Evolutionary conservation across 2,888 invertebrate genomes (phyloP).

Genomic region (Rapana venosa): DNA sequence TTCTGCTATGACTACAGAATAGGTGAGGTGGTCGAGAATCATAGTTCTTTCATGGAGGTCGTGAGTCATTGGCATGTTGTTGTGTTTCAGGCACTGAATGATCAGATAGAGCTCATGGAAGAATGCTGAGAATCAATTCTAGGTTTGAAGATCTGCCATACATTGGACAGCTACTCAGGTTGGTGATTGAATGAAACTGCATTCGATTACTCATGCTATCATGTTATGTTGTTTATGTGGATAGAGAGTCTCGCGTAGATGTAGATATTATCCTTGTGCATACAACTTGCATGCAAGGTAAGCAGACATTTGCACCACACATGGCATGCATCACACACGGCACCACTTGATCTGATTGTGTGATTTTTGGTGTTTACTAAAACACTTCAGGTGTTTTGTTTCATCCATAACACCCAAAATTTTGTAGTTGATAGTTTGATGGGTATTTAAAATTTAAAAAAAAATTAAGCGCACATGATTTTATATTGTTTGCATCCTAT

Average conservation of each 20-base stretch:
- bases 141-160: slow-evolving; percentile 74
- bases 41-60: no score
- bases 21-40: no score
- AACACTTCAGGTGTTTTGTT: no score
- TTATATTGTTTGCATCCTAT: no score
- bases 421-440: no score
- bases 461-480: no score
- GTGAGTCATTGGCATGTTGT: neutral
- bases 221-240: no score
- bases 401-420: no score
- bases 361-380: no score
- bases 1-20: no score
- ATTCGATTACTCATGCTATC: neutral
- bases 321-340: neutral
- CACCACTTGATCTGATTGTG: neutral
- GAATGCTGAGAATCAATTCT: slow-evolving; percentile 75
- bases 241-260: neutral
- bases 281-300: neutral
- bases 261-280: neutral
- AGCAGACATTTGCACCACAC: neutral
- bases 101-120: slow-evolving; percentile 78
- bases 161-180: slow-evolving; percentile 73
- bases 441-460: no score
- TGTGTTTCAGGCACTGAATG: slow-evolving; percentile 77
- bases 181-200: slow-evolving; percentile 7